These are phyloP conservation scores for Xiphophorus birchmanni DNA, from an alignment of 2,797 vertebrate genomes.

Conservation along the genomic window DNA sequence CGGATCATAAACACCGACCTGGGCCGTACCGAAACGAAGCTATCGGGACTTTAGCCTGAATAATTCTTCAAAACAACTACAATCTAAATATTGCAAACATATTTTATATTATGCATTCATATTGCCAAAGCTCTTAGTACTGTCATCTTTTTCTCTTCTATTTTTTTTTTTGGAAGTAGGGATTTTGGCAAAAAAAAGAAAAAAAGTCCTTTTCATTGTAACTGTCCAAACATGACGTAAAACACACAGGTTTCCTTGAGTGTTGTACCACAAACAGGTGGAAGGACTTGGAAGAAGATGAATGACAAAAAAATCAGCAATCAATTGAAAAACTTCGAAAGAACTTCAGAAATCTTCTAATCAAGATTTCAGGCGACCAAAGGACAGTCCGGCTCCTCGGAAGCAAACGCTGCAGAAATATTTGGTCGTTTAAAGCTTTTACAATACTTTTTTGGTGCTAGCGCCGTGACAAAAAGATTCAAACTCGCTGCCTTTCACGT, in stretches of 20 bases:
- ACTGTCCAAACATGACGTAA: background rate
- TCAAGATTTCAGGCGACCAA: background rate
- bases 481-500: background rate
- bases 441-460: background rate
- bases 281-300: background rate
- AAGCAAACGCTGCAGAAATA: background rate
- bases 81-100: no score
- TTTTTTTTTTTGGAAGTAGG: no score
- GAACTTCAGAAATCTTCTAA: background rate
- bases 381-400: background rate
- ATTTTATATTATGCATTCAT: no score
- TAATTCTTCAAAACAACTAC: no score
- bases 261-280: background rate
- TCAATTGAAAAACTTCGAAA: background rate
- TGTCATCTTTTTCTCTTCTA: no score
- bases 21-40: no score
- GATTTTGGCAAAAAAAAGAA: no score
- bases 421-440: background rate
- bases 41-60: no score
- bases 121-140: no score
- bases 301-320: background rate
- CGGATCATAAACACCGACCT: no score
- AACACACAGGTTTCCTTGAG: background rate
- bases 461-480: background rate
- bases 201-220: background rate